Conservation (phyloP, 1,140 invertebrate species). For the Scaptomyza hsui region DNA sequence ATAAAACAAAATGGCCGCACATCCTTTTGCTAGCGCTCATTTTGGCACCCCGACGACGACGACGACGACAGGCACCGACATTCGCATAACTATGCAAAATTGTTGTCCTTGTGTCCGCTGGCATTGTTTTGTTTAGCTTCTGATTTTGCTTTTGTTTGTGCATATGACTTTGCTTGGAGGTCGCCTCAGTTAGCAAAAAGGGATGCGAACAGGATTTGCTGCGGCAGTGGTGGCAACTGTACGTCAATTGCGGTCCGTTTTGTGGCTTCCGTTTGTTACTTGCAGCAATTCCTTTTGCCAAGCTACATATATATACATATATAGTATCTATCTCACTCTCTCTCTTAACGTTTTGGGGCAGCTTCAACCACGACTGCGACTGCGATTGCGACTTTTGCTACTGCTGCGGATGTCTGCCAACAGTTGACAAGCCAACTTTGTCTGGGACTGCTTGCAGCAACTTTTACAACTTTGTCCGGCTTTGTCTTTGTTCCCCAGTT, state of each 20-base stretch:
- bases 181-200: conserved; percentile 34
- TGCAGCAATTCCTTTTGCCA: conserved; percentile 74
- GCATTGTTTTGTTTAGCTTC: conserved; percentile 79
- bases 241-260: conserved; percentile 79
- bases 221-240: conserved; percentile 45
- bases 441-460: conserved; percentile 44
- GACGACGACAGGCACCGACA: conserved; percentile 43
- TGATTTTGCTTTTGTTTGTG: conserved; percentile 69
- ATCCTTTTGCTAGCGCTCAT: conserved; percentile 78
- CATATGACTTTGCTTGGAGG: conserved; percentile 80
- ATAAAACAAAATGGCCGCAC: conserved; percentile 76
- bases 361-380: conserved; percentile 1
- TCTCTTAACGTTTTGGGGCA: conserved; percentile 10
- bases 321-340: neutral
- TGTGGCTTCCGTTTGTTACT: conserved; percentile 77
- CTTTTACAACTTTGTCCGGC: conserved; percentile 52
- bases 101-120: conserved; percentile 67
- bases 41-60: conserved; percentile 68
- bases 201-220: conserved; percentile 8
- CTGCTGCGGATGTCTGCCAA: conserved; percentile 48
- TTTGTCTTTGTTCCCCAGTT: conserved; percentile 50
- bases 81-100: conserved; percentile 81
- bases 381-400: conserved; percentile 33
- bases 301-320: too few relatives aligned
- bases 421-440: conserved; percentile 52